Conservation (phyloP, 2,797 vertebrate species). For the Perodicticus potto region DNA sequence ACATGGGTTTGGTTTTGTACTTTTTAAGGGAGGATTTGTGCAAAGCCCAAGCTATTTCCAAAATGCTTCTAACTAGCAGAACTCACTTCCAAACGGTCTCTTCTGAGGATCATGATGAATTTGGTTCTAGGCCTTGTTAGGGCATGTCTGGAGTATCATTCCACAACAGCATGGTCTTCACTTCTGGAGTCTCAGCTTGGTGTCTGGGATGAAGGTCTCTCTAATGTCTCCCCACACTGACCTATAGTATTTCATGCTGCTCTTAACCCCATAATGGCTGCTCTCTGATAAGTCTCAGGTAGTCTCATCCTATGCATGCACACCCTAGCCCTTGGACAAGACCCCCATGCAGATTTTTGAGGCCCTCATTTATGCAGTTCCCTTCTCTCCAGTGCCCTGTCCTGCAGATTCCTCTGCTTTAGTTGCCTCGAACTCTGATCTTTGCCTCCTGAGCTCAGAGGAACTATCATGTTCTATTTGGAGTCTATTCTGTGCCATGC, state of each 20-base stretch:
- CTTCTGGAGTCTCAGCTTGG: neutral
- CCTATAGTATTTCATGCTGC: neutral
- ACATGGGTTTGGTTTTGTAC: neutral
- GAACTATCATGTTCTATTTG: neutral
- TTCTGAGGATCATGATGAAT: neutral
- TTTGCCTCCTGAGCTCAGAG: neutral
- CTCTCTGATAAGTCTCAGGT: neutral
- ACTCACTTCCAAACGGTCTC: neutral
- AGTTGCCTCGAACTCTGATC: neutral
- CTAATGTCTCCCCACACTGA: neutral
- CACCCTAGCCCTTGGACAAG: neutral
- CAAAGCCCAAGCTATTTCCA: neutral
- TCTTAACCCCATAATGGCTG: neutral
- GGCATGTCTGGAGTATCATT: neutral
- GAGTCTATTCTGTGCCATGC: neutral
- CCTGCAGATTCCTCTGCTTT: neutral
- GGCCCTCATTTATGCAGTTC: neutral
- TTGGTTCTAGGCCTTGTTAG: neutral
- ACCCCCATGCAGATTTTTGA: neutral
- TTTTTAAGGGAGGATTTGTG: neutral
- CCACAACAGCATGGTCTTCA: fast-evolving
- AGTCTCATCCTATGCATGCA: neutral
- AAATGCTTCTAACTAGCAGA: neutral
- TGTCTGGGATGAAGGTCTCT: neutral
- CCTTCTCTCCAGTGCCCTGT: neutral